Conservation (phyloP, 2,113 vertebrate species). For the Aythya baeri region DNA sequence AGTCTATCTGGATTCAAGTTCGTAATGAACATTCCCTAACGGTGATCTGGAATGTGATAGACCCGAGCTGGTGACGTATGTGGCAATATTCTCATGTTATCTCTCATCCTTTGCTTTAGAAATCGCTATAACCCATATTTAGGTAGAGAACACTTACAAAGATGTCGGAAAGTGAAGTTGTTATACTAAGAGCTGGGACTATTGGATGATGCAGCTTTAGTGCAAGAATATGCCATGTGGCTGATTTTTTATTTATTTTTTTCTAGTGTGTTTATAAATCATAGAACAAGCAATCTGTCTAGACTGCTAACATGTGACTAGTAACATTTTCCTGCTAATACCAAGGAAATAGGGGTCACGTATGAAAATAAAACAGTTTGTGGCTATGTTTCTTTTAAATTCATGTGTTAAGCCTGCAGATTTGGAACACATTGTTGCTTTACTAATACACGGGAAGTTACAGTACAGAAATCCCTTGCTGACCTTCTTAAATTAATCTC, state of each 20-base stretch:
- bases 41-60: background rate
- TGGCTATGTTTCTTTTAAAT: conserved; percentile 14
- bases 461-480: conserved; percentile 52
- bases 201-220: conserved; percentile 17
- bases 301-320: conserved; percentile 50
- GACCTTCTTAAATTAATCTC: conserved; percentile 64
- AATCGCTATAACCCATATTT: background rate
- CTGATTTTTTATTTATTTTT: background rate
- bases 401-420: conserved; percentile 16
- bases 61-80: background rate
- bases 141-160: background rate
- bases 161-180: background rate
- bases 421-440: conserved; percentile 35
- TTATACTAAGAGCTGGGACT: background rate
- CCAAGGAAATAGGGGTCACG: conserved; percentile 30
- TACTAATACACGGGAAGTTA: conserved; percentile 25
- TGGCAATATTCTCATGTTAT: background rate
- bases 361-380: conserved; percentile 48
- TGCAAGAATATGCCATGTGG: conserved; percentile 18
- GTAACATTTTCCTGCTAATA: conserved; percentile 39
- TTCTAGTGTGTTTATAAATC: conserved; percentile 22
- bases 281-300: conserved; percentile 59
- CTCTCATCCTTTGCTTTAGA: background rate
- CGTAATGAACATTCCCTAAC: background rate
- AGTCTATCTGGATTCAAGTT: background rate